Percentiles rank a stretch among this genome's conserved stretches.
Conservation (phyloP, 2,113 vertebrate species). For the Hipposideros armiger region DNA sequence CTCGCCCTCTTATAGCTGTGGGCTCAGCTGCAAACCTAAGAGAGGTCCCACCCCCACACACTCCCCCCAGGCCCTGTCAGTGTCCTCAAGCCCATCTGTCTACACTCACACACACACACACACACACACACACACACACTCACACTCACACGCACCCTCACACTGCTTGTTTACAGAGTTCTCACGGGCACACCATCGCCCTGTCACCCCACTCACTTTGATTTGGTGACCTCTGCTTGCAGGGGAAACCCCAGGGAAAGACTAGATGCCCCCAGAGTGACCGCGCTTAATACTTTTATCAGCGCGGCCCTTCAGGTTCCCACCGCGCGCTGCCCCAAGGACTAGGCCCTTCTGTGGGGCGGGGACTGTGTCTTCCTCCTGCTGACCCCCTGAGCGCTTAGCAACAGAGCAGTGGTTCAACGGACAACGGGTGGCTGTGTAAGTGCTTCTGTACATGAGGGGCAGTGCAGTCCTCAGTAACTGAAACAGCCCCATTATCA, state of each 20-base stretch:
- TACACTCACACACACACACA: background rate
- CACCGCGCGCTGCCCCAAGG: background rate
- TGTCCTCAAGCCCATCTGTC: background rate
- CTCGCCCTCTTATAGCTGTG: background rate
- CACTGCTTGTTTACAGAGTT: accelerated
- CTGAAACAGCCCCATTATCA: no score
- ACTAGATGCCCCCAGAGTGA: background rate
- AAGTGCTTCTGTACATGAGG: accelerated
- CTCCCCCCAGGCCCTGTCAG: no score
- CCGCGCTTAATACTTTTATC: no score
- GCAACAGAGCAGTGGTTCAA: accelerated
- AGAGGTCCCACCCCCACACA: accelerated
- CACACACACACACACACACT: background rate
- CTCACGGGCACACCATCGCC: background rate
- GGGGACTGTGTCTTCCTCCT: accelerated
- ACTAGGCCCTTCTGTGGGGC: no score
- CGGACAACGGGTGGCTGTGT: accelerated
- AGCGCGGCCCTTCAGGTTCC: accelerated
- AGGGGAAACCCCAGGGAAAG: no score
- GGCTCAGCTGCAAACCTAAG: no score
- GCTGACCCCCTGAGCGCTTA: background rate
- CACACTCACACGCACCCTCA: background rate
- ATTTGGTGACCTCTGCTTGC: background rate
- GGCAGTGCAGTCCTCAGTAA: accelerated
- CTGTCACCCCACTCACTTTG: no score